A percentile compares a stretch with the other conserved stretches of the same genome.
phyloP scores from a whole-genome alignment of 2,888 invertebrate genomes.

The Schizaphis graminum region DNA sequence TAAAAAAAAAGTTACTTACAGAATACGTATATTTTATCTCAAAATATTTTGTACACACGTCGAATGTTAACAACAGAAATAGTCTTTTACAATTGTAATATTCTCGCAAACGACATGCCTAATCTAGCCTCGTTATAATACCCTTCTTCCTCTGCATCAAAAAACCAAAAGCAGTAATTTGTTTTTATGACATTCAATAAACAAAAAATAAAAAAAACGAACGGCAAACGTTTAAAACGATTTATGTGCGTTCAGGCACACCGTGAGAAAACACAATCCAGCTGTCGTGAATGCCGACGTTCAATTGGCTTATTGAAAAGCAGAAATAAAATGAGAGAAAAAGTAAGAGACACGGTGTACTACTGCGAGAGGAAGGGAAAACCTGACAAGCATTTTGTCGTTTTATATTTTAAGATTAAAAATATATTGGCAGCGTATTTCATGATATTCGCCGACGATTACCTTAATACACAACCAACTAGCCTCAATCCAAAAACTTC shows the following conservation, averaged over 20 bases:
- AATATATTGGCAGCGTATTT: slow-evolving; percentile 9
- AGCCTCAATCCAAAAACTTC: not conserved
- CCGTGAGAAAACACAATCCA: slow-evolving; percentile 53
- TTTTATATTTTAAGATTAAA: slow-evolving; percentile 29
- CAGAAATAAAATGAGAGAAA: slow-evolving; percentile 17
- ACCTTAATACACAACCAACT: not conserved
- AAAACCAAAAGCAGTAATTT: not conserved
- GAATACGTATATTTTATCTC: not conserved
- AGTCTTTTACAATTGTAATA: not conserved
- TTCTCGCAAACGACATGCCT: not conserved
- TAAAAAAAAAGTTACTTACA: not conserved
- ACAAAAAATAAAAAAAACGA: slow-evolving; percentile 46
- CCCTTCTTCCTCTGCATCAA: not conserved
- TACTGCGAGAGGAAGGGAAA: not conserved
- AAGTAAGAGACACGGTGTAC: slow-evolving; percentile 6
- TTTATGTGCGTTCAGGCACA: slow-evolving; percentile 40
- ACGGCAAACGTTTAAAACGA: slow-evolving; percentile 46
- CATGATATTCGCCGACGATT: not conserved
- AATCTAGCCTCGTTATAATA: slow-evolving; percentile 25
- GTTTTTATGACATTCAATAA: slow-evolving; percentile 35
- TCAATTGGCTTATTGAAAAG: slow-evolving; percentile 61
- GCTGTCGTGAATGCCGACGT: slow-evolving; percentile 31
- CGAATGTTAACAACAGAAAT: not conserved
- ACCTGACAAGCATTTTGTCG: not conserved
- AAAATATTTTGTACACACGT: not conserved